Evolutionary conservation across 2,888 invertebrate genomes (phyloP).

Genomic region (Netelia fuscicornis): DNA sequence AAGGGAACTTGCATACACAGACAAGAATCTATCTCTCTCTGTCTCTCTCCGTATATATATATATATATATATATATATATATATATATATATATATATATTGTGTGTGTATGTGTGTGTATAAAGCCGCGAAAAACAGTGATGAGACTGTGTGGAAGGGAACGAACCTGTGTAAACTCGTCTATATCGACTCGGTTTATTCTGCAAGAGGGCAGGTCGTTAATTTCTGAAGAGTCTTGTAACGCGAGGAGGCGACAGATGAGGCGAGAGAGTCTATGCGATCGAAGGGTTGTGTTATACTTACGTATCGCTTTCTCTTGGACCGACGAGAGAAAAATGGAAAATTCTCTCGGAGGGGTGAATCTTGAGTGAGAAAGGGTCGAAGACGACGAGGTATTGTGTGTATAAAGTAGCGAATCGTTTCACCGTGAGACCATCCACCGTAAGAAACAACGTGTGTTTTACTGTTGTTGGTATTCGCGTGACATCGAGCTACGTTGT

Average conservation of each 20-base stretch:
- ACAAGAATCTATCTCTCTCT: too few relatives aligned
- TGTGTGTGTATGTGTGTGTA: neutral
- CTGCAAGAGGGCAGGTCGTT: constrained; percentile 42
- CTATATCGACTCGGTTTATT: constrained; percentile 8
- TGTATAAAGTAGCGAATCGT: neutral
- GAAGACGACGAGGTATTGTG: constrained; percentile 51
- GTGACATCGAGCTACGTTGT: neutral
- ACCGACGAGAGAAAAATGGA: constrained; percentile 38
- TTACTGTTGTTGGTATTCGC: neutral
- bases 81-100: too few relatives aligned
- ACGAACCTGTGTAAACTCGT: neutral
- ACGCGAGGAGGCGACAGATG: constrained; percentile 30
- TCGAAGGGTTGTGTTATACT: constrained; percentile 35
- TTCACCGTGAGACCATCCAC: too few relatives aligned
- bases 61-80: too few relatives aligned
- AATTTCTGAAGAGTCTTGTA: constrained; percentile 55
- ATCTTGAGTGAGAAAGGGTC: constrained; percentile 57
- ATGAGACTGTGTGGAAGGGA: neutral
- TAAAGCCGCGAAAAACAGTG: neutral
- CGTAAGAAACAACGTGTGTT: constrained; percentile 14
- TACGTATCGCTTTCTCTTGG: neutral
- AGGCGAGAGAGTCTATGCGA: constrained; percentile 50
- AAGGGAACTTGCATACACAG: constrained; percentile 27
- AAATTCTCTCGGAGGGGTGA: constrained; percentile 38
- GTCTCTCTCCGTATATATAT: too few relatives aligned